Evolutionary conservation across 2,113 vertebrate genomes (phyloP), one percentile per base, ranked within the genome.

Genomic region (Naja naja): DNA sequence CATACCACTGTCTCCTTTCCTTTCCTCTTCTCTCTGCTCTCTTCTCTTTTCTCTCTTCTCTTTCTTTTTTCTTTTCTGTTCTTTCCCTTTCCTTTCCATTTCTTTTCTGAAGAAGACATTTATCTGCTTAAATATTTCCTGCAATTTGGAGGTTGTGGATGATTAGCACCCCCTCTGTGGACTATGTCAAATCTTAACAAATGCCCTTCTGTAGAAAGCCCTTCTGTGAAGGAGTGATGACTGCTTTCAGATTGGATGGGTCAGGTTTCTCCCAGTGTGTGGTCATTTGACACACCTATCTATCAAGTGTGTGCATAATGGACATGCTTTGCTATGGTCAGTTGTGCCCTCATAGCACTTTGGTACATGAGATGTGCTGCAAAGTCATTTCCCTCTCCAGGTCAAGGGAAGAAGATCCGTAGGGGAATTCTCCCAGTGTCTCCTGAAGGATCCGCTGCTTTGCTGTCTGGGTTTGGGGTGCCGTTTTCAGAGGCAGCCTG

Each of bases 81-180:
- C 27, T 1, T 1, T 27, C 14, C 5, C 4, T 16, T n/a, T 5
- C 64, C 12, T 5, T 5, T 23, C 7, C 3, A 1, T 27, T 60
- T 10, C 96, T 97, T 97, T 97, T 96, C 89, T 95, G 94, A 93
- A 92, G 96, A 96, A 91, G 10, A 30, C 45, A 1, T 49, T 93
- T 95, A 93, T 69, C 30, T 69, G 60, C 30, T 30, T 69, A n/a
- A 69, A 69, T 69, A n/a, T 69, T n/a, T n/a, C 30, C 60, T n/a
- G 30, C 95, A 90, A 94, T 94, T 90, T 90, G 93, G 92, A 96
- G 94, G 81, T 91, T 92, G 97, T 96, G 94, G 97, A 94, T 96
- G 96, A 95, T 96, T 94, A 94, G 93, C 6, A 87, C 89, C 60
- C 94, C 93, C 94, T 95, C 93, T 95, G 93, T 94, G 96, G 95